Evolutionary conservation across 2,113 vertebrate genomes (phyloP), one percentile per base, ranked within the genome.

Genomic region (Tiliqua scincoides): DNA sequence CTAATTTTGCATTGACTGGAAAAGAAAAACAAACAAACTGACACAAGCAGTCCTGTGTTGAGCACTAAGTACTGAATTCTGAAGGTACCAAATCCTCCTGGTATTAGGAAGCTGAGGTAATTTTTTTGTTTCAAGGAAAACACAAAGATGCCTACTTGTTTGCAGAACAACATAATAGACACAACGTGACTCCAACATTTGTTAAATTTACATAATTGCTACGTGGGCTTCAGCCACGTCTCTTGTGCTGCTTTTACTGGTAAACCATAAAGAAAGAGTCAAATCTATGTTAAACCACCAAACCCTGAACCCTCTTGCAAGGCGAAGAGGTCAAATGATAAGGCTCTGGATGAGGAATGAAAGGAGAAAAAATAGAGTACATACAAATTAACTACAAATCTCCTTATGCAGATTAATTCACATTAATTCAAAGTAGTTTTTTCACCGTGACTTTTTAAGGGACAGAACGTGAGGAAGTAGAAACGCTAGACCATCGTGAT

Each of bases 401-500:
- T 70, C 89, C 83, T 93, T 71, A 73, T 57, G 88, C 32, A 54
- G 67, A 93, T 93, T 92, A 90, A 93, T 92, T 89, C 43, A 79
- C 84, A 93, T 89, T 91, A 95, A 93, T 94, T 92, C 91, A 92
- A 93, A 93, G 83, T 89, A 93, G 85, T 77, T 81, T 93, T 94
- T 40, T 76, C 2, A 71, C 3, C 85, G 87, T 85, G 85, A 86
- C 82, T 85, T 89, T 73, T 77, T 82, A 48, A 82, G 82, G n/a
- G 87, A 85, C 59, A 87, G 81, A 93, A 89, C 93, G 82, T 0
- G 0, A 88, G 82, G 30, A 86, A 89, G 85, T 82, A 89, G 88
- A 86, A 89, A 79, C 27, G n/a, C n/a, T n/a, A n/a, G n/a, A 90
- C 78, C 76, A 83, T 80, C 89, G 89, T 8, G 91, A 90, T 94